phyloP scores from a whole-genome alignment of 2,113 vertebrate species.

The Gadus chalcogrammus region DNA sequence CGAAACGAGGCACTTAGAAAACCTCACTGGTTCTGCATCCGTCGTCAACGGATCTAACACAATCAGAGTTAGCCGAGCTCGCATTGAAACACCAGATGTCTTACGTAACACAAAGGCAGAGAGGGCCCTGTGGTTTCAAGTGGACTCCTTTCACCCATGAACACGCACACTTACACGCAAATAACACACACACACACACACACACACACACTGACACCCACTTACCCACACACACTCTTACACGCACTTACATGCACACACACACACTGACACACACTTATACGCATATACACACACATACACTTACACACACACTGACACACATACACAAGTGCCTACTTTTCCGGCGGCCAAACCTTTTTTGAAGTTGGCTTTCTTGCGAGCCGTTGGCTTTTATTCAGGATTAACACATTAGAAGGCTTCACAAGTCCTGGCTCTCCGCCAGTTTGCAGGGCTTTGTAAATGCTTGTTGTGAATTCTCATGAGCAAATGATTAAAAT shows the following conservation, averaged over 20 bases:
- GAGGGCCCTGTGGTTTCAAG: slow-evolving; percentile 44
- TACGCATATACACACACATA: slow-evolving; percentile 23
- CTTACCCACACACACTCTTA: slow-evolving; percentile 23
- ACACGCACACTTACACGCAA: neutral
- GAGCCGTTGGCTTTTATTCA: slow-evolving; percentile 37
- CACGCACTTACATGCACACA: slow-evolving; percentile 23
- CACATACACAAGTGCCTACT: slow-evolving; percentile 19
- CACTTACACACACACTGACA: slow-evolving; percentile 15
- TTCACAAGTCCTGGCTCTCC: slow-evolving; percentile 24
- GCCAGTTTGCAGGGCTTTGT: slow-evolving; percentile 15
- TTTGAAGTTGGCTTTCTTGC: slow-evolving; percentile 43
- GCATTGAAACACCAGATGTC: slow-evolving; percentile 64
- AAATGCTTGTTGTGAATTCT: slow-evolving; percentile 10
- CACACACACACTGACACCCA: slow-evolving; percentile 10
- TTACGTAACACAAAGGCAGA: slow-evolving; percentile 49
- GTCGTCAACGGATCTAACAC: slow-evolving; percentile 37
- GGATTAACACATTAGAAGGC: slow-evolving; percentile 49
- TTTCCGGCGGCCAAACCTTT: slow-evolving; percentile 23
- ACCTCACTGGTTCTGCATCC: slow-evolving; percentile 19
- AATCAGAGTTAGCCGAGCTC: slow-evolving; percentile 46
- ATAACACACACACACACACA: slow-evolving; percentile 17
- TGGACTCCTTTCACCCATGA: slow-evolving; percentile 15
- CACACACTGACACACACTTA: slow-evolving; percentile 19
- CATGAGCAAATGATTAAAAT: slow-evolving; percentile 13
- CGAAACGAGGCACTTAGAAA: slow-evolving; percentile 34